Percentiles rank a stretch among this genome's conserved stretches.
phyloP scores from a whole-genome alignment of 2,113 vertebrate species.

The Chaetodon trifascialis region DNA sequence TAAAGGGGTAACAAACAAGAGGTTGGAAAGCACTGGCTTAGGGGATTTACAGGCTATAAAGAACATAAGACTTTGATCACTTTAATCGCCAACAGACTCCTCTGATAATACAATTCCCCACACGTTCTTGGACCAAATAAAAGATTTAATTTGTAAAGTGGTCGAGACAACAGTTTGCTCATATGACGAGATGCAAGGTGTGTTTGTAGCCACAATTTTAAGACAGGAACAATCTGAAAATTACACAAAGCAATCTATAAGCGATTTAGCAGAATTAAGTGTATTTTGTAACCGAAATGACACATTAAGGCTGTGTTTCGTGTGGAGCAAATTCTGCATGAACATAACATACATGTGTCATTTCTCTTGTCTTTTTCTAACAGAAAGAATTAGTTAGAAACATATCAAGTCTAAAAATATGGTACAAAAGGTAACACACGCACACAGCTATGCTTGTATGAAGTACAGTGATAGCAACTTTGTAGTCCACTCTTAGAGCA shows the following conservation, averaged over 20 bases:
- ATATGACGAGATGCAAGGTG: conserved; percentile 19
- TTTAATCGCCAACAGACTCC: neutral
- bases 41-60: neutral
- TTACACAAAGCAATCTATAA: conserved; percentile 27
- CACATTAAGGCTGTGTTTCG: conserved; percentile 36
- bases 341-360: conserved; percentile 31
- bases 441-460: conserved; percentile 28
- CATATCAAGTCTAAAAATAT: conserved; percentile 56
- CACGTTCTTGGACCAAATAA: conserved; percentile 16
- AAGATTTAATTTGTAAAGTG: conserved; percentile 68
- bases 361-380: conserved; percentile 14
- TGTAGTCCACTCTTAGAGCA: conserved; percentile 35
- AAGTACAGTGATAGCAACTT: conserved; percentile 41
- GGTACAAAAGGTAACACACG: conserved; percentile 51
- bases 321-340: conserved; percentile 27
- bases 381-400: conserved; percentile 52
- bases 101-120: neutral
- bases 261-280: conserved; percentile 8
- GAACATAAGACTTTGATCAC: neutral
- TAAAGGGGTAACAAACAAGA: neutral
- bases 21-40: neutral
- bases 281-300: conserved; percentile 34
- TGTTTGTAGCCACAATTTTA: conserved; percentile 10
- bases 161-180: conserved; percentile 38
- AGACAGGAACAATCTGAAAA: conserved; percentile 5